Evolutionary conservation across 1,140 invertebrate genomes (phyloP), one percentile per base, ranked within the genome.

Genomic region (Drosophila ogumai): DNA sequence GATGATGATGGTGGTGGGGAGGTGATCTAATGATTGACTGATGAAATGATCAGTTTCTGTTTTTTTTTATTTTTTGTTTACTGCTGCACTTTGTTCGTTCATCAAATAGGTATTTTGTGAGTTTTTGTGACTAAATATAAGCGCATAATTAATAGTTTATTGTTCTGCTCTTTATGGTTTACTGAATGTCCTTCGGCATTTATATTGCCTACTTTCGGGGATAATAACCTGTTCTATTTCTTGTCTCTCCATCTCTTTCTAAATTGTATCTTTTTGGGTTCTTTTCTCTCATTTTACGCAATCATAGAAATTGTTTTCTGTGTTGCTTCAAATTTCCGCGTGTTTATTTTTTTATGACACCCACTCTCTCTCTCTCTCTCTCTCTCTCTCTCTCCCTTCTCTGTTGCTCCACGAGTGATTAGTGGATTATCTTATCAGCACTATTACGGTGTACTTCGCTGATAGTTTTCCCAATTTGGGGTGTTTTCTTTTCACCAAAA

Each of bases 351-450:
- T 84, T 78, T 81, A 84, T 85, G 75, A 59, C 69, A 65, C 47
- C 71, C 56, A 19, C 60, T 17, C 47, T 9, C 25, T 47, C 19
- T 54, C 46, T 56, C 36, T 38, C 25, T 68, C 28, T 44, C 63
- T 41, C 13, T n/a, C 34, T 49, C 12, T 44, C 19, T 43, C 34
- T 55, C 17, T 56, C 31, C 56, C 25, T 22, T 12, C 36, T 40
- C n/a, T 19, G 22, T 56, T 22, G 34, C 52, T 40, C 46, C 38
- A 43, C 10, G 17, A 19, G 55, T 46, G 61, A 61, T 71, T 66
- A 63, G 43, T 58, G 60, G 64, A 87, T 87, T 87, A 87, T 87
- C 82, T 87, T 87, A 87, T 87, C 82, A 79, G 79, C 52, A 22
- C 32, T 57, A 55, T 47, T 67, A 60, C 22, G 12, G 36, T 32